phyloP scores from a whole-genome alignment of 1,140 invertebrate species.

The Camponotus vicinus region DNA sequence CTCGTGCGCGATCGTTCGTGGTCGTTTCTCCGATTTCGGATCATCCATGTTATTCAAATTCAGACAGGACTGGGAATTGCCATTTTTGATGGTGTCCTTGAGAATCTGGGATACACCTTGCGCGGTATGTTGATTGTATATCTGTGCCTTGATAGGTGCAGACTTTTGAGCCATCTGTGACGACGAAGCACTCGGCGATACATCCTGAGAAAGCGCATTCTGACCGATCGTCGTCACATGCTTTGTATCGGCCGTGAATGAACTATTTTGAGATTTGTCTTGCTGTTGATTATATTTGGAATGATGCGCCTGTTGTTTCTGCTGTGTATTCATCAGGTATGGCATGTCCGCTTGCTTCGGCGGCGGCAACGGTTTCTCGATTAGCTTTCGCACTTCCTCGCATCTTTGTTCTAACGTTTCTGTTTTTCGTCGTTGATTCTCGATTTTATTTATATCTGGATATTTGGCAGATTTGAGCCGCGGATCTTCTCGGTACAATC shows the following conservation, averaged over 20 bases:
- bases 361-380: slow-evolving; percentile 80
- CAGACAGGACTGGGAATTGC: slow-evolving; percentile 73
- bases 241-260: slow-evolving; percentile 38
- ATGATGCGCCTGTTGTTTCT: slow-evolving; percentile 80
- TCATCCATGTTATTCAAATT: slow-evolving; percentile 75
- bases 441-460: slow-evolving; percentile 66
- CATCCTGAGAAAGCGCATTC: slow-evolving; percentile 69
- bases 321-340: slow-evolving; percentile 78
- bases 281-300: slow-evolving; percentile 77
- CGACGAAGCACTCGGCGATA: slow-evolving; percentile 67
- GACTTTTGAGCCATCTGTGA: slow-evolving; percentile 64
- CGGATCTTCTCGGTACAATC: slow-evolving; percentile 73
- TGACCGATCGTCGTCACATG: slow-evolving; percentile 21
- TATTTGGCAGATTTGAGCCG: slow-evolving; percentile 76
- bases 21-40: slow-evolving; percentile 74
- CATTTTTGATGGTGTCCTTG: slow-evolving; percentile 81
- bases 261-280: slow-evolving; percentile 51
- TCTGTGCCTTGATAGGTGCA: slow-evolving; percentile 18
- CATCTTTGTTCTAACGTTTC: slow-evolving; percentile 79
- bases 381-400: slow-evolving; percentile 83
- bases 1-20: slow-evolving; percentile 64
- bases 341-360: slow-evolving; percentile 79
- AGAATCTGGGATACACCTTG: slow-evolving; percentile 75
- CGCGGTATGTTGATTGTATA: slow-evolving; percentile 65
- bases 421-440: slow-evolving; percentile 73